A percentile compares a stretch with the other conserved stretches of the same genome.
Evolutionary conservation across 2,113 vertebrate species (phyloP).

Genomic region (Muntiacus muntjak): DNA sequence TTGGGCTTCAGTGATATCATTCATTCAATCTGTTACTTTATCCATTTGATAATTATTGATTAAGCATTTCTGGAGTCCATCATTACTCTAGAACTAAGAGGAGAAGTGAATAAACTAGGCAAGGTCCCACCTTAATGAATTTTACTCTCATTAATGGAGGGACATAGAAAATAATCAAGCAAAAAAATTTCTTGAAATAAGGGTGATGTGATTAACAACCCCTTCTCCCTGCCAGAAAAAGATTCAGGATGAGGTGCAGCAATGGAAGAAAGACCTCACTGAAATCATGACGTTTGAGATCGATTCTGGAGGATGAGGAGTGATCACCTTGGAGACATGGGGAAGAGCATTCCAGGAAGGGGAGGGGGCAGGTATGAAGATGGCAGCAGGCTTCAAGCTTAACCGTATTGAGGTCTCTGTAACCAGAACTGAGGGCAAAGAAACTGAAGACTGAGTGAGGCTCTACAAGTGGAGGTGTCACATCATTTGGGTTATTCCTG

Average conservation of each 20-base stretch:
- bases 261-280: not conserved
- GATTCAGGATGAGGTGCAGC: not conserved
- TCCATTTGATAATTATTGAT: not conserved
- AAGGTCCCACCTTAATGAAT: not conserved
- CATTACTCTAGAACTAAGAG: not conserved
- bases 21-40: not conserved
- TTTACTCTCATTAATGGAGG: not conserved
- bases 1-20: not conserved
- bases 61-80: not conserved
- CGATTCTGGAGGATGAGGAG: not conserved
- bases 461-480: not conserved
- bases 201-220: not conserved
- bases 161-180: not conserved
- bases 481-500: not conserved
- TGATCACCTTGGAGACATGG: not conserved
- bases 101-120: not conserved
- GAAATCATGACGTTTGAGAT: not conserved
- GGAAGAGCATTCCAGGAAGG: not conserved
- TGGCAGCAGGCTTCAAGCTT: not conserved
- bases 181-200: not conserved
- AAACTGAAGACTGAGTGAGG: not conserved
- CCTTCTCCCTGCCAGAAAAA: not conserved
- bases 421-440: not conserved
- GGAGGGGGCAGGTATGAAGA: not conserved
- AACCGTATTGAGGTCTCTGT: not conserved